Conservation (phyloP, 2,797 vertebrate species). For the Sebastes paucispinis region DNA sequence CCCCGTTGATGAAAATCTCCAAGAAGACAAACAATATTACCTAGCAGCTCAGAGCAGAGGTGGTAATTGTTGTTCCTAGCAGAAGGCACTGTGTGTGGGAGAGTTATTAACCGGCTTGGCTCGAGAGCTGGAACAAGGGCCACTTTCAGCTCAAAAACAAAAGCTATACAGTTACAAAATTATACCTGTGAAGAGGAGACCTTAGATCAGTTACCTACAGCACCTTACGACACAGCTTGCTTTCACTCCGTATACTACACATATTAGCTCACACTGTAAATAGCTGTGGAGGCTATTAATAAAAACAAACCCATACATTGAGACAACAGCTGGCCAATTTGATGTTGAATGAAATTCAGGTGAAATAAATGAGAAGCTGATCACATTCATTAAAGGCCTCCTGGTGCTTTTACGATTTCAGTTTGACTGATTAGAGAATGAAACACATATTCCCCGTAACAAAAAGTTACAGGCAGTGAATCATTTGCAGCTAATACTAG, state of each 20-base stretch:
- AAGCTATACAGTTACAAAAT: neutral
- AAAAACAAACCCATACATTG: neutral
- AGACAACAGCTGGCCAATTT: slow-evolving; percentile 4
- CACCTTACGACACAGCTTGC: neutral
- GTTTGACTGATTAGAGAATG: neutral
- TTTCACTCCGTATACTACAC: neutral
- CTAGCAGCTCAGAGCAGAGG: slow-evolving; percentile 39
- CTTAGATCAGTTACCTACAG: neutral
- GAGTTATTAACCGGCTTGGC: slow-evolving; percentile 58
- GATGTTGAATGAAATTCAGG: neutral
- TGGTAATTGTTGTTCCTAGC: slow-evolving; percentile 55
- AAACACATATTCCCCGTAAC: neutral
- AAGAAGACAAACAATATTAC: slow-evolving; percentile 40
- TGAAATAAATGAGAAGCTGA: neutral
- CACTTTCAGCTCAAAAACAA: slow-evolving; percentile 32
- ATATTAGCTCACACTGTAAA: neutral
- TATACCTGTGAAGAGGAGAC: neutral
- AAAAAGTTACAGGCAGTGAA: neutral
- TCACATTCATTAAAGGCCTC: neutral
- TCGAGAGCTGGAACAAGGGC: slow-evolving; percentile 30
- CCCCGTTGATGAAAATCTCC: slow-evolving; percentile 33
- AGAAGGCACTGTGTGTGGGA: slow-evolving; percentile 50
- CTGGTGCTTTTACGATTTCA: neutral
- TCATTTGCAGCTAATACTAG: neutral
- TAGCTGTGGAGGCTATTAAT: neutral